Evolutionary conservation across 2,888 invertebrate species (phyloP).

Genomic region (Ischnura elegans): DNA sequence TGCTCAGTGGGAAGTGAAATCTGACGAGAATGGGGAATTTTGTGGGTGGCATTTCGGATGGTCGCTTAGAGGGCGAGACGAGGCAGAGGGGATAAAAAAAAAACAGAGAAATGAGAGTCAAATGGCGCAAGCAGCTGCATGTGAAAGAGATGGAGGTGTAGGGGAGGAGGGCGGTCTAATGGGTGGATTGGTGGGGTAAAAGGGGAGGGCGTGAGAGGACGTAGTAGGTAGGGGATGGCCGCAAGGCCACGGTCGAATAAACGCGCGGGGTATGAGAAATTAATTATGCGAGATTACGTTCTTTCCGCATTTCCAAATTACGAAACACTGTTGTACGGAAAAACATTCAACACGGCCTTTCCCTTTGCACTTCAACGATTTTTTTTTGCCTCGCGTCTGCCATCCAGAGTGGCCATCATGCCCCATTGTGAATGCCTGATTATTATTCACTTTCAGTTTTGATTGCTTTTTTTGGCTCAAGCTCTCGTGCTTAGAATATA

Average conservation of each 20-base stretch:
- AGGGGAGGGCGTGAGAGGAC: neutral
- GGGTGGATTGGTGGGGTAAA: neutral
- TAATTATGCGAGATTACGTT: constrained; percentile 31
- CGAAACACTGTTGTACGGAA: constrained; percentile 7
- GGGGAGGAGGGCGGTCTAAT: neutral
- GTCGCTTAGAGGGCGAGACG: neutral
- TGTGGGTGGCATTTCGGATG: neutral
- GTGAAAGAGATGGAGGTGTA: neutral
- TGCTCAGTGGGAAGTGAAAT: neutral
- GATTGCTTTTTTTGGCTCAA: neutral
- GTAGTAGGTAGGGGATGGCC: neutral
- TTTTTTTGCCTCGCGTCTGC: neutral
- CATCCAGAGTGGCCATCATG: neutral
- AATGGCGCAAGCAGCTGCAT: constrained; percentile 31
- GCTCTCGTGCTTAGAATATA: neutral
- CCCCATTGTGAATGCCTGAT: neutral
- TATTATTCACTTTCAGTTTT: constrained; percentile 1
- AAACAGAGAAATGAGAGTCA: constrained; percentile 22
- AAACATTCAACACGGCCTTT: neutral
- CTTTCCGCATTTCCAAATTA: constrained; percentile 18
- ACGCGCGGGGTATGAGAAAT: constrained; percentile 3
- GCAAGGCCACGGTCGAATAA: constrained; percentile 31
- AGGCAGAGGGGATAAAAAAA: neutral
- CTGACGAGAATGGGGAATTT: neutral
- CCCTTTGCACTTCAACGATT: neutral